Percentiles rank a stretch among this genome's conserved stretches.
Conservation (phyloP, 2,113 vertebrate species). For the Gallinago media region DNA sequence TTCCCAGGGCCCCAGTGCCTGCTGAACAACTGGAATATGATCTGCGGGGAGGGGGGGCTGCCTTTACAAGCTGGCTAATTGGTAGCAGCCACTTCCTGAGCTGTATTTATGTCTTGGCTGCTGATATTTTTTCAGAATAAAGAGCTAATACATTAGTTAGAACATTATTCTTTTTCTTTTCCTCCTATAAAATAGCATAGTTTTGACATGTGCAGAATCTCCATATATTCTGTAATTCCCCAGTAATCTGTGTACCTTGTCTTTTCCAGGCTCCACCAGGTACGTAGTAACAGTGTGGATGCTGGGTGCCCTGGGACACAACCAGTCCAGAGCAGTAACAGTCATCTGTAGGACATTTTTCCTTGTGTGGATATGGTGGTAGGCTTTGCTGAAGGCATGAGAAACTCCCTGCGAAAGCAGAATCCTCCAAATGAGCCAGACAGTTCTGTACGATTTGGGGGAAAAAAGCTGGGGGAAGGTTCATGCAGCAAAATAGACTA, state of each 20-base stretch:
- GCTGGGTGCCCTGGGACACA: slow-evolving; percentile 26
- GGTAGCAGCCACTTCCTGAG: slow-evolving; percentile 4
- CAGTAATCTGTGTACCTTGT: slow-evolving; percentile 56
- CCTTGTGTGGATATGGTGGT: slow-evolving; percentile 67
- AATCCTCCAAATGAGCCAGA: background rate
- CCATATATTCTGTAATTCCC: background rate
- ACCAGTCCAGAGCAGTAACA: slow-evolving; percentile 73
- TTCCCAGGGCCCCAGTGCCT: background rate
- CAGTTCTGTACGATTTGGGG: background rate
- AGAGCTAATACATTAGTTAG: background rate
- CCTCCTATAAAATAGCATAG: background rate
- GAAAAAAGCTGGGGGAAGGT: background rate
- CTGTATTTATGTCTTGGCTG: background rate
- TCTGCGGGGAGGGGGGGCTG: background rate
- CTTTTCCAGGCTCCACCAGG: slow-evolving; percentile 63
- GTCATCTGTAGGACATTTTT: slow-evolving; percentile 71
- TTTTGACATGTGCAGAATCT: background rate
- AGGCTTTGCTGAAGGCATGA: slow-evolving; percentile 76
- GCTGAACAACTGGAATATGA: background rate
- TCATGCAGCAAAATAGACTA: background rate
- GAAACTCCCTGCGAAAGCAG: slow-evolving; percentile 75
- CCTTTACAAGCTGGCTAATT: background rate
- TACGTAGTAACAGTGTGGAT: slow-evolving; percentile 51
- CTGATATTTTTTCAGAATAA: background rate
- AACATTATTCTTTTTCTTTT: background rate